Evolutionary conservation across 2,888 invertebrate species (phyloP), one percentile per base, ranked within the genome.

Genomic region (Callinectes sapidus): DNA sequence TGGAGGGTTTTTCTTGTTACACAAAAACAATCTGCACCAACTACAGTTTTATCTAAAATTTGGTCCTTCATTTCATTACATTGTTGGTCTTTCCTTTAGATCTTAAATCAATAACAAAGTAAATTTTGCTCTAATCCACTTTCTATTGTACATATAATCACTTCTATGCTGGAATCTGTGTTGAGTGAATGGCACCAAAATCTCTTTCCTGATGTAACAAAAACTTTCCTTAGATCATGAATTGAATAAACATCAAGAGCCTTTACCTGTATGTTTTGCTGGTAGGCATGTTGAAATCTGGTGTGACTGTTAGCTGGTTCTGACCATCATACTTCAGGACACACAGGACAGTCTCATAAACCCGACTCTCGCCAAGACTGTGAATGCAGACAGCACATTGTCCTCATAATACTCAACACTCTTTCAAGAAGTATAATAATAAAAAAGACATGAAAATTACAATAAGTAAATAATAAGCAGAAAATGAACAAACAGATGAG

Each of bases 291-390:
- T 48, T 89, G 92, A 94, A 92, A 87, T 94, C 94, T 5, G 94
- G 94, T 0, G 91, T 66, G 13, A 94, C 90, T 0, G 92, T 90
- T 77, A 94, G 90, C 39, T 92, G 91, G n/a, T 92, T 91, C 3
- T 89, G 90, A 5, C 87, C 23, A 81, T 91, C 87, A 61, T 91
- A 92, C 54, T 89, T 54, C 87, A 94, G 42, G n/a, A 35, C 85
- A 39, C 94, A 94, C n/a, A 94, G 81, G 42, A 92, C 71, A 0
- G 91, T 92, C 85, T 92, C 92, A 14, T 92, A 89, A n/a, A 89
- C 88, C 61, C 89, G 71, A 35, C 81, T 92, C 71, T 92, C 91
- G 28, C 92, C 92, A 18, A 92, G 42, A 48, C 92, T 92, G 88
- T 1, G 39, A 35, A n/a, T 18, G n/a, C 48, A 77, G 77, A 77